Base-by-base conservation (phyloP, 2,797 vertebrate genomes). In the Malurus splendens region DNA sequence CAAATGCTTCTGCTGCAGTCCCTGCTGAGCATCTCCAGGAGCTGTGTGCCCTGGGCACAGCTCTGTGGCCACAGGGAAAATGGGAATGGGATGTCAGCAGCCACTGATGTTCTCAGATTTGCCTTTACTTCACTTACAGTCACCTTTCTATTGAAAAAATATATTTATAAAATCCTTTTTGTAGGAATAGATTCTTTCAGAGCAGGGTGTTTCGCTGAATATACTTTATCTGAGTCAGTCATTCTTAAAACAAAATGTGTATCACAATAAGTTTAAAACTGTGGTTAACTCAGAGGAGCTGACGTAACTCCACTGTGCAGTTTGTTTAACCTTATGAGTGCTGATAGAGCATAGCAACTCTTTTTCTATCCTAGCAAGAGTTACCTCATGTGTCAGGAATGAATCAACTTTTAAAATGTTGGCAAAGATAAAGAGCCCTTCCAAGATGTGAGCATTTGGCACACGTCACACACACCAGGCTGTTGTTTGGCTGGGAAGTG, bases 321-420 rank as follows among this genome's bases (percentile, higher is more conserved):
- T 79, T 86, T 80, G 28, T 87, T 94, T 93, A 93, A 89, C 92
- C 82, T 78, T 81, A 87, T 87, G 71, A 23, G 39, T 64, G 41
- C 90, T 85, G 79, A 42, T 16, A 30, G 66, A 83, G n/a, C 20
- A 3, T 10, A 81, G 82, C 41, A 83, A 36, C 67, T 64, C n/a
- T 5, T 30, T 67, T 83, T 38, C 77, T 86, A 32, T 91, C 71
- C 38, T 50, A n/a, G 39, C 3, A 39, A 42, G 45, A 70, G 20
- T 93, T 81, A 86, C 51, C 48, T 95, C 89, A 87, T 17, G 2
- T 4, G 23, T 50, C 56, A 55, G 85, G 89, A 95, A 87, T 91
- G 77, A 87, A 81, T 87, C 80, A 54, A 22, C 70, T 86, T 83
- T 1, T n/a, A 57, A 80, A 87, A 67, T 60, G 79, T 42, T 81